Evolutionary conservation across 2,797 vertebrate genomes (phyloP), one percentile per base, ranked within the genome.

Genomic region (Sardinella longiceps): DNA sequence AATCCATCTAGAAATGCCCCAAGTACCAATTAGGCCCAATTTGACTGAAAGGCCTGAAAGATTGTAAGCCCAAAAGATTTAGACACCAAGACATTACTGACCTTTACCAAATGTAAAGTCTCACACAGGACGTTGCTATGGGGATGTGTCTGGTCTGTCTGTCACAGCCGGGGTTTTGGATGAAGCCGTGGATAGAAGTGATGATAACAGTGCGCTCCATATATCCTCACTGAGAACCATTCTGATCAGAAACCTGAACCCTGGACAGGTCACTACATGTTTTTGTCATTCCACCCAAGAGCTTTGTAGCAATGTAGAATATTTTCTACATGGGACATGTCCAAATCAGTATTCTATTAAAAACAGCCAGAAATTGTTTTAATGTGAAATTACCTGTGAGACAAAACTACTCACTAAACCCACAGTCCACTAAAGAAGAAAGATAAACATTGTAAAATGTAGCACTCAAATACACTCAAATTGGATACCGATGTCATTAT

Each of bases 401-500:
- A 43, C 37, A 37, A 20, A 18, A 20, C 5, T 43, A 43, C 23
- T 6, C 18, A 53, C 51, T 53, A 51, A 7, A 33, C 33, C 43
- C 39, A 77, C 70, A 77, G 33, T 43, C 70, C 18, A 18, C 1
- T 39, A 7, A 77, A 43, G 12, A 43, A 39, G 14, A 77, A 37
- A 77, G 43, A 77, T 1, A 7, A 39, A 18, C 37, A 37, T 33
- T 18, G 0, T 74, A 20, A 74, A 74, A 74, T 30, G 37, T 15
- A 74, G 30, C 15, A 63, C 12, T 33, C 23, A 46, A 84, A 86
- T 77, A 77, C 70, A 77, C 70, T 39, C 66, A 39, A 5, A 74
- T 74, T 74, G 33, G 7, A 45, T 28, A 66, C 43, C 33, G 23
- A 39, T 12, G 9, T 60, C 14, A 63, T 81, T 81, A 87, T 39